These are phyloP conservation scores for Malacoraja senta DNA, from an alignment of 2,797 vertebrate genomes.

Conservation along the genomic window DNA sequence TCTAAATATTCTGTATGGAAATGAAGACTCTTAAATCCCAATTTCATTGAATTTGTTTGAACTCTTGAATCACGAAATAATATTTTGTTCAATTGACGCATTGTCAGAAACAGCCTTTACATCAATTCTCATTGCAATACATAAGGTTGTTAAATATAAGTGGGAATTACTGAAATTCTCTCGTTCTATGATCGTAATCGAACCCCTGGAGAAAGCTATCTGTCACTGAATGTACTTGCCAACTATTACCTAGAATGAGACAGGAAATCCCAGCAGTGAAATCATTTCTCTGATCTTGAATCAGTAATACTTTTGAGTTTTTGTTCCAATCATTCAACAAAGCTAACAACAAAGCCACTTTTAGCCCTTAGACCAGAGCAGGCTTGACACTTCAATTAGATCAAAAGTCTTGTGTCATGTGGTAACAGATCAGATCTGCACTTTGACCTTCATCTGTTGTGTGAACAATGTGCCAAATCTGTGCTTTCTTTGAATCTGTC, in stretches of 20 bases:
- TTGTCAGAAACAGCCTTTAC: background rate
- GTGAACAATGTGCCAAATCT: background rate
- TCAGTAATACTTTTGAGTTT: background rate
- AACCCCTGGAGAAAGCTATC: background rate
- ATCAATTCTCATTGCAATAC: background rate
- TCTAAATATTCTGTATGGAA: background rate
- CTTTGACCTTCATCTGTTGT: background rate
- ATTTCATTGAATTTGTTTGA: background rate
- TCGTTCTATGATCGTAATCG: background rate
- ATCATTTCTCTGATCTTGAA: background rate
- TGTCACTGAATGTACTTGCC: background rate
- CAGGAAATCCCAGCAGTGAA: background rate
- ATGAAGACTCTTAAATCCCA: background rate
- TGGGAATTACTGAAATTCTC: background rate
- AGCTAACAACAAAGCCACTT: background rate
- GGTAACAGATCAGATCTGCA: background rate
- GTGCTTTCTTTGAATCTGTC: too few species aligned
- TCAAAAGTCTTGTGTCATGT: background rate
- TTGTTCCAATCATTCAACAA: slow-evolving; percentile 7
- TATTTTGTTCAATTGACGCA: background rate
- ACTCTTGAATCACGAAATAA: background rate
- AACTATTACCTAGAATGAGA: background rate
- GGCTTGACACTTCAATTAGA: background rate
- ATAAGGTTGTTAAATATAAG: background rate
- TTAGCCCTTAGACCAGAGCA: background rate